Conservation (phyloP, 2,797 vertebrate species). For the Pyrocephalus nanus region DNA sequence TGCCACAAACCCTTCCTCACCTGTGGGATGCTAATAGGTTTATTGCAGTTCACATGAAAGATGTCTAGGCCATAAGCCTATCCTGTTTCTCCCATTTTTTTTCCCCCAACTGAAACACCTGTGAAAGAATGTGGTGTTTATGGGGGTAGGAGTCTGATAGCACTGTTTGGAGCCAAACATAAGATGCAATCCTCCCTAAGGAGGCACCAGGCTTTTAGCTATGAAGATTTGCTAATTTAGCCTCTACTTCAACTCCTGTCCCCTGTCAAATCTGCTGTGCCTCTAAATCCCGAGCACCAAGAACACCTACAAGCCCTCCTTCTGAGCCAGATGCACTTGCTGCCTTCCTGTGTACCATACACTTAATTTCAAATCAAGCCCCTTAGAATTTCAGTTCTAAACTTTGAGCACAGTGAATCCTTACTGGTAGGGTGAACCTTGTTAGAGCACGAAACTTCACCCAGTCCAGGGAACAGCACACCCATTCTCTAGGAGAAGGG, state of each 20-base stretch:
- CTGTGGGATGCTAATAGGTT: neutral
- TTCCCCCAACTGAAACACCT: neutral
- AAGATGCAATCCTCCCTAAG: neutral
- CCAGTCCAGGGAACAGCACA: neutral
- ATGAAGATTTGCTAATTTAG: neutral
- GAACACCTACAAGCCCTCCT: neutral
- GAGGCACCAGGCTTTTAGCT: neutral
- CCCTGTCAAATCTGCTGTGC: neutral
- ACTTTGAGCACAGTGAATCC: neutral
- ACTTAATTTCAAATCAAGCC: neutral
- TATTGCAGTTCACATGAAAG: neutral
- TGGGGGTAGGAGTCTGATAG: neutral
- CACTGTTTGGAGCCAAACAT: neutral
- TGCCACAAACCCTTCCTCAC: constrained; percentile 4
- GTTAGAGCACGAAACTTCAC: neutral
- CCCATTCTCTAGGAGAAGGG: neutral
- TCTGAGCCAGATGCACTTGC: neutral
- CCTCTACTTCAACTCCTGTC: neutral
- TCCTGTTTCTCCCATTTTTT: neutral
- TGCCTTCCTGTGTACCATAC: neutral
- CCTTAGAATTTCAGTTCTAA: neutral
- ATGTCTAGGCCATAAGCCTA: neutral
- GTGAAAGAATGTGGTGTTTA: neutral
- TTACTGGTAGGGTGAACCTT: neutral
- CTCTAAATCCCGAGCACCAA: neutral